Base-by-base conservation (phyloP, 92 coral and sea anemone genomes). In the Porites divaricata region DNA sequence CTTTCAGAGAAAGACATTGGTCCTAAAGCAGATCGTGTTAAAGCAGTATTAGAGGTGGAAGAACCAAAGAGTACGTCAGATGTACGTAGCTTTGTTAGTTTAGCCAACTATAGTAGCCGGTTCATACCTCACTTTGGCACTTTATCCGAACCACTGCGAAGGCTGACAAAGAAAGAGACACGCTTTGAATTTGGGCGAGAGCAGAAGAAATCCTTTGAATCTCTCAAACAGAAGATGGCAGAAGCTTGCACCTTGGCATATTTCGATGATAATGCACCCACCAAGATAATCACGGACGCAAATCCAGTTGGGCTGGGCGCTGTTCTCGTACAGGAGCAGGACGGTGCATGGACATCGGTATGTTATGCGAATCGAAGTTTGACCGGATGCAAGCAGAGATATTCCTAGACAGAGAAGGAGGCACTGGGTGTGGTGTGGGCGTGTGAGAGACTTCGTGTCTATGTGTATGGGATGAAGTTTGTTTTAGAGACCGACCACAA, bases 1-100 rank as follows among this genome's bases (percentile, higher is more conserved):
- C 76, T 89, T 21, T 92, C 93, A 1, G 89, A 89, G 86, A 92
- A 87, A 49, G 89, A 93, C 45, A 84, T 90, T 75, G 88, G 93
- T 11, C 93, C 93, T 45, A 89, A 93, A 23, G 82, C 74, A 45
- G 93, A 89, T 85, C 65, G 80, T 41, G 93, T 91, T 13, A 88
- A 81, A 62, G 95, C 92, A 22, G 80, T 91, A 7, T 11, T 81
- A 20, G 88, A 88, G 54, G 90, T 88, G 74, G 51, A 78, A 53
- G 93, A 82, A 52, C 95, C 93, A 26, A 54, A 81, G 63, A 91
- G 68, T 25, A 83, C 69, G 76, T 53, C 95, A 41, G 89, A 92
- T 26, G 28, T 83, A 22, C 45, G 45, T 35, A 35, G 5, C 45
- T 35, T 35, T 35, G 5, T 35, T 0, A 6, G 45, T 35, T 4